Evolutionary conservation across 2,888 invertebrate species (phyloP).

Genomic region (Hirudinaria manillensis): DNA sequence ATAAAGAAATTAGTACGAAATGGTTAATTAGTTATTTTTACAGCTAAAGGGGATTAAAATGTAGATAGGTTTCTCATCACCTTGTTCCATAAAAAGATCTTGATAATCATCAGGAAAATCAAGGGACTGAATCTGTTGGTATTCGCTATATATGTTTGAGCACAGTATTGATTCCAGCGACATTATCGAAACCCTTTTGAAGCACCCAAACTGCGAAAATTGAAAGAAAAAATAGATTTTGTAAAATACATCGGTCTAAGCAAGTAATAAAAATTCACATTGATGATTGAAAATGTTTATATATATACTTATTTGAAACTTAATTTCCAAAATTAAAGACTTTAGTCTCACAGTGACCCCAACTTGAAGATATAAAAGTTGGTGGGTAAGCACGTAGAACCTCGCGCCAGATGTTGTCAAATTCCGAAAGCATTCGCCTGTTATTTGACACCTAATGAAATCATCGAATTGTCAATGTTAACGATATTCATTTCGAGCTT

Average conservation of each 20-base stretch:
- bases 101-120: constrained; percentile 7
- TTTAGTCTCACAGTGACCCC: neutral
- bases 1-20: neutral
- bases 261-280: neutral
- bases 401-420: neutral
- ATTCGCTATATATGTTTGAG: constrained; percentile 16
- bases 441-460: constrained; percentile 2
- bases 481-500: no score
- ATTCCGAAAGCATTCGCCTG: neutral
- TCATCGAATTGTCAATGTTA: neutral
- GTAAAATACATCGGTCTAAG: neutral
- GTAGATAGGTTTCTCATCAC: neutral
- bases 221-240: neutral
- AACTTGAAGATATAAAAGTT: constrained; percentile 11
- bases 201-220: constrained; percentile 2
- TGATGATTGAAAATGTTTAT: neutral
- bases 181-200: neutral
- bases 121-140: neutral
- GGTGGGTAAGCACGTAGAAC: constrained; percentile 9
- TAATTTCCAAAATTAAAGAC: neutral
- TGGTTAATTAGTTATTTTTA: neutral
- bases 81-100: constrained; percentile 23
- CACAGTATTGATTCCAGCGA: neutral
- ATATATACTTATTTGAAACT: neutral
- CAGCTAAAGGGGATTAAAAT: neutral